Conservation (phyloP, 2,888 invertebrate species). For the Biston stratarius region DNA sequence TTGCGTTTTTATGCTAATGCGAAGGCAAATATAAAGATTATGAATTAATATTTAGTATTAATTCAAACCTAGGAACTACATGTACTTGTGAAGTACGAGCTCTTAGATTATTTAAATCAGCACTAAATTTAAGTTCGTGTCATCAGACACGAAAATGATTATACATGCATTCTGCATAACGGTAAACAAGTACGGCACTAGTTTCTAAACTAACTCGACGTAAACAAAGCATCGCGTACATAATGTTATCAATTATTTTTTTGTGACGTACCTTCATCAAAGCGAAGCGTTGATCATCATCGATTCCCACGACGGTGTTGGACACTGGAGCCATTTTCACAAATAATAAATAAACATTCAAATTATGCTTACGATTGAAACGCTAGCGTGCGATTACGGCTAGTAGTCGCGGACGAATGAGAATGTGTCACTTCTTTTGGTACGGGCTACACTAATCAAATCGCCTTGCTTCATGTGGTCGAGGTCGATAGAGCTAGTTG, state of each 20-base stretch:
- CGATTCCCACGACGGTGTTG: slow-evolving; percentile 83
- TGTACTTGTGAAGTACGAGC: too few species aligned
- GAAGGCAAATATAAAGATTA: too few species aligned
- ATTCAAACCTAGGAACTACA: background rate
- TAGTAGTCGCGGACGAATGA: slow-evolving; percentile 52
- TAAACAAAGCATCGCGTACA: slow-evolving; percentile 33
- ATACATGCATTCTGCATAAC: slow-evolving; percentile 44
- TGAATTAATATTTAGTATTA: background rate
- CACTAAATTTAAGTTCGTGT: background rate
- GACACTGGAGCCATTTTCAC: slow-evolving; percentile 77
- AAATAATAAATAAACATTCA: slow-evolving; percentile 25
- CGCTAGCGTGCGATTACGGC: slow-evolving; percentile 40
- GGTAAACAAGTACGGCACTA: slow-evolving; percentile 12
- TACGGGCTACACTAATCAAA: background rate
- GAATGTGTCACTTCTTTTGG: background rate
- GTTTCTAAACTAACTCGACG: slow-evolving; percentile 22
- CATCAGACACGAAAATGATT: slow-evolving; percentile 22
- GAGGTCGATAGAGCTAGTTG: slow-evolving; percentile 23
- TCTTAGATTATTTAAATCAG: background rate
- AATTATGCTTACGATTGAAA: slow-evolving; percentile 23
- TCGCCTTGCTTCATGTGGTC: background rate
- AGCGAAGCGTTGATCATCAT: slow-evolving; percentile 91
- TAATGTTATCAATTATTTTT: background rate
- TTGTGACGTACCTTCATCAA: slow-evolving; percentile 90
- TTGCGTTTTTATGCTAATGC: too few species aligned